A percentile compares a stretch with the other conserved stretches of the same genome.
These are phyloP conservation scores for Pantelozetes paolii DNA, from an alignment of 2,888 invertebrate genomes.

Conservation along the genomic window DNA sequence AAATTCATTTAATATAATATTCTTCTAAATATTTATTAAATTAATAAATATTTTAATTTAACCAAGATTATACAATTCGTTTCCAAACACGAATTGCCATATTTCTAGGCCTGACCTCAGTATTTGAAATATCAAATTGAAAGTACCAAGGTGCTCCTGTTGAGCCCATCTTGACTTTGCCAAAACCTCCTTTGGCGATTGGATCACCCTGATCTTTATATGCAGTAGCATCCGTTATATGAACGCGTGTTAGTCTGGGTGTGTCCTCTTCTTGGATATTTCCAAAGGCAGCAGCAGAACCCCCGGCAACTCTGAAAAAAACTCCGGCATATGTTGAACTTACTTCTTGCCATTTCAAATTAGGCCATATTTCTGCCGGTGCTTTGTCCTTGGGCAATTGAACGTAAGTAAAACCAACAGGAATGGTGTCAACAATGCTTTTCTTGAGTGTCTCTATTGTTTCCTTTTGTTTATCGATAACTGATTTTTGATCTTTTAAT, in stretches of 20 bases:
- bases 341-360: background rate
- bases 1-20: too few relatives aligned
- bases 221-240: background rate
- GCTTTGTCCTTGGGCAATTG: constrained; percentile 19
- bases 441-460: background rate
- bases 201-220: background rate
- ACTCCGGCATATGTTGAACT: constrained; percentile 1
- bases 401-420: constrained; percentile 17
- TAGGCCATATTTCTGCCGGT: constrained; percentile 1
- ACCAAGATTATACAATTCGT: too few relatives aligned
- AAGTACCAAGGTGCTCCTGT: background rate
- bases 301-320: background rate
- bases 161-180: background rate
- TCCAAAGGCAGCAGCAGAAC: background rate
- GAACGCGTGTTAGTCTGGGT: background rate
- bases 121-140: background rate
- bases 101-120: constrained; percentile 13
- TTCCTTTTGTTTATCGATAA: background rate
- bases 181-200: background rate
- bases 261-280: background rate
- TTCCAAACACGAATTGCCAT: constrained; percentile 11
- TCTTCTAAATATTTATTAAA: too few relatives aligned
- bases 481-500: background rate
- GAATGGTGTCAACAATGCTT: background rate
- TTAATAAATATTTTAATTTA: too few relatives aligned